A percentile compares a stretch with the other conserved stretches of the same genome.
Conservation (phyloP, 2,113 vertebrate genomes). For the Xyliphius kryptos region DNA sequence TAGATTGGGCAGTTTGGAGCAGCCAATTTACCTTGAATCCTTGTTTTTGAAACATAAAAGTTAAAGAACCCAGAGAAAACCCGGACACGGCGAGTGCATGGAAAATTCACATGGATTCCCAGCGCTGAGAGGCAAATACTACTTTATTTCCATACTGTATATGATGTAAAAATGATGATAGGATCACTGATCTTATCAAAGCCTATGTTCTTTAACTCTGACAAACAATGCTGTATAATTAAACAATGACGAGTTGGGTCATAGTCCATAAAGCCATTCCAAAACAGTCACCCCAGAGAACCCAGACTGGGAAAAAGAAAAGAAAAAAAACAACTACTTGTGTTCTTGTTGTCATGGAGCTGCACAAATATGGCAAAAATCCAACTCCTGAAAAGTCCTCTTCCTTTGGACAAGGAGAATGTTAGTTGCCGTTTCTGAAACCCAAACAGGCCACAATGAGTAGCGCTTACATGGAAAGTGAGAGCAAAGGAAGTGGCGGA, state of each 20-base stretch:
- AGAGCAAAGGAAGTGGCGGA: neutral
- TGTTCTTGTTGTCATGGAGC: slow-evolving; percentile 46
- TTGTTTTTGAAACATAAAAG: too few species aligned
- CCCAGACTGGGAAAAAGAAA: slow-evolving; percentile 19
- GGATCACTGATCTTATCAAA: slow-evolving; percentile 16
- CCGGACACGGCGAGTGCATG: too few species aligned
- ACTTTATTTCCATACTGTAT: too few species aligned
- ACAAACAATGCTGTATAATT: slow-evolving; percentile 29
- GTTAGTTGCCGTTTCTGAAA: slow-evolving; percentile 17
- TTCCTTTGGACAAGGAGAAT: slow-evolving; percentile 34
- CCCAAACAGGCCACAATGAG: slow-evolving; percentile 13
- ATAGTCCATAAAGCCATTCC: slow-evolving; percentile 34
- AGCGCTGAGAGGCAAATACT: too few species aligned
- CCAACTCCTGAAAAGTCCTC: slow-evolving; percentile 31
- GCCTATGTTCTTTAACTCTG: neutral
- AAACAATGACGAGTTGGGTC: slow-evolving; percentile 44
- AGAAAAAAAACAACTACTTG: slow-evolving; percentile 17
- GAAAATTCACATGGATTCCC: too few species aligned
- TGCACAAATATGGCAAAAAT: slow-evolving; percentile 43
- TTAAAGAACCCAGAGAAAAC: too few species aligned
- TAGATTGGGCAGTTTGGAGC: too few species aligned
- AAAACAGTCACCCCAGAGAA: slow-evolving; percentile 46
- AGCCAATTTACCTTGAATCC: too few species aligned
- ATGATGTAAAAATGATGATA: too few species aligned
- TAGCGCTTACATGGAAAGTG: neutral